Conservation (phyloP, 2,888 invertebrate species). For the Lacanobia oleracea region DNA sequence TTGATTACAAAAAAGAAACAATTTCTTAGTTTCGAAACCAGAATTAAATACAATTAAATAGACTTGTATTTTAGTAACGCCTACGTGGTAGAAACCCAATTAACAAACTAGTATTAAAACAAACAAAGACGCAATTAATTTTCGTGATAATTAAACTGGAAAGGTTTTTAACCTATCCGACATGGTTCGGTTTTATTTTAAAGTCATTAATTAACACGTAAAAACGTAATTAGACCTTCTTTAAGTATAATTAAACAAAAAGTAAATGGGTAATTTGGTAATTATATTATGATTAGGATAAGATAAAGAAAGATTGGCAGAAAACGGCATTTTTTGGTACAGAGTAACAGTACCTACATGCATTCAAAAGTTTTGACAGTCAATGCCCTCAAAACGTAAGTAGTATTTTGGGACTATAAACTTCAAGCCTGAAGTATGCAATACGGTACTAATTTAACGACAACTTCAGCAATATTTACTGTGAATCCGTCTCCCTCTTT, state of each 20-base stretch:
- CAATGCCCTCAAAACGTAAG: too few species aligned
- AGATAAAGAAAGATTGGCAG: neutral
- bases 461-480: too few species aligned
- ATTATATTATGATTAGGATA: neutral
- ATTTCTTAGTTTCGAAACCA: conserved; percentile 11
- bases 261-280: neutral
- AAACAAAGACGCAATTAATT: conserved; percentile 34
- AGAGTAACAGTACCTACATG: neutral
- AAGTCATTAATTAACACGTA: conserved; percentile 33
- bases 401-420: conserved; percentile 1
- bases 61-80: conserved; percentile 12
- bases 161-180: conserved; percentile 45
- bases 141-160: conserved; percentile 35
- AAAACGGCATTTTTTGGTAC: conserved; percentile 5
- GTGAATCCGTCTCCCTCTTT: too few species aligned
- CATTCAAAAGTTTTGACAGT: too few species aligned
- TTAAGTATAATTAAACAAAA: conserved; percentile 3
- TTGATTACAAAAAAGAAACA: neutral
- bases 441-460: too few species aligned
- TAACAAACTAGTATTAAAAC: conserved; percentile 27
- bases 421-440: too few species aligned
- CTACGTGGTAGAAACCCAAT: conserved; percentile 38
- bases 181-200: conserved; percentile 38
- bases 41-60: conserved; percentile 19
- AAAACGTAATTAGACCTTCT: conserved; percentile 6